A percentile compares a stretch with the other conserved stretches of the same genome.
These are phyloP conservation scores for Theonella swinhoei DNA, from an alignment of 37 sponge, comb jelly and placozoan species.

Conservation along the genomic window DNA sequence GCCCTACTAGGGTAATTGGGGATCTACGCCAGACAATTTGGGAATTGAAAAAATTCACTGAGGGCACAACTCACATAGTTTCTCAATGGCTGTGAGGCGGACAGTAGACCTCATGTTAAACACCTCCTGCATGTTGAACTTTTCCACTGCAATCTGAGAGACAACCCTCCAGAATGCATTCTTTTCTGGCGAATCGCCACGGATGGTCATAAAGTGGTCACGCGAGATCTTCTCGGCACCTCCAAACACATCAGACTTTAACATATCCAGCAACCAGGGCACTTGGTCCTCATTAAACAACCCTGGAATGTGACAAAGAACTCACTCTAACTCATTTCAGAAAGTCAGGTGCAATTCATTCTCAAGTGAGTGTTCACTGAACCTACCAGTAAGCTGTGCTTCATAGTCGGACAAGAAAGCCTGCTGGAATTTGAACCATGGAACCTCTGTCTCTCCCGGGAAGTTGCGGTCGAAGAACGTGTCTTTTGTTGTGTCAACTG, in stretches of 20 bases:
- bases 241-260: constrained; percentile 70
- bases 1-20: neutral
- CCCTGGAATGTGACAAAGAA: neutral
- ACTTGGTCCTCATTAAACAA: constrained; percentile 70
- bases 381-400: constrained; percentile 50
- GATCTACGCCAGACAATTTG: neutral
- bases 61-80: constrained; percentile 59
- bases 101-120: constrained; percentile 93
- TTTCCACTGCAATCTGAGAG: constrained; percentile 74
- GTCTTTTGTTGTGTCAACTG: constrained; percentile 13
- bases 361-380: neutral
- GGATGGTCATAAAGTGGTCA: constrained; percentile 66
- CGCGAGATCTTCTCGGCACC: constrained; percentile 60
- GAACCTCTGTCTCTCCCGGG: constrained; percentile 48
- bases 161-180: constrained; percentile 67
- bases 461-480: constrained; percentile 86
- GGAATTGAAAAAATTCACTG: neutral
- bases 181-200: constrained; percentile 63
- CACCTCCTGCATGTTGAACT: constrained; percentile 91
- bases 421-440: constrained; percentile 76
- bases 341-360: too few species aligned
- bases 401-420: constrained; percentile 71
- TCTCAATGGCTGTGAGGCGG: constrained; percentile 90
- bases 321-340: too few species aligned
- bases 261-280: constrained; percentile 79